Base-by-base conservation (phyloP, 2,888 invertebrate species). In the Malachius bipustulatus region DNA sequence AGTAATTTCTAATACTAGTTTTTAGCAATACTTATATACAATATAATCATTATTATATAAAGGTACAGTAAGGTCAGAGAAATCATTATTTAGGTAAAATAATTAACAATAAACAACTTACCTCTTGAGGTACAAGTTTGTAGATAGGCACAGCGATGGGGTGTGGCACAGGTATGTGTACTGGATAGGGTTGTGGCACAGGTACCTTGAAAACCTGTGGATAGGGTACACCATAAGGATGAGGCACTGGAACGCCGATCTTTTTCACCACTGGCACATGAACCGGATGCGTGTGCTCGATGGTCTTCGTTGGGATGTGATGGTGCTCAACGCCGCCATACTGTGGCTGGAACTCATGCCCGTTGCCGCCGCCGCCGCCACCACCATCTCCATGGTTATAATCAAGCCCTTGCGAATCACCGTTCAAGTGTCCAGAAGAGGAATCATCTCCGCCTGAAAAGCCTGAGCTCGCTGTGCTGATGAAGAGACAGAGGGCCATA, bases 141-240 rank as follows among this genome's bases (percentile, higher is more conserved):
- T 80, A 81, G 34, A 80, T 75, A 1, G 81, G 78, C 31, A 80
- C 71, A 41, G 76, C 75, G 33, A 82, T 75, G 46, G 78, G 78
- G 50, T 80, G 79, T 37, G 81, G 77, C 28, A 81, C 74, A 1
- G 70, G 57, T 2, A 81, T 71, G 49, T 79, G 78, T 1, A 81
- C 80, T 1, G 81, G 73, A 62, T 79, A 79, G 2, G 82, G 82
- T 39, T 81, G 77, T 2, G 81, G 81, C 31, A 82, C 79, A 37
- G 78, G 75, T 14, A 82, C 69, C 57, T 76, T 77, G 43, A 81
- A 66, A 49, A 74, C 71, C 56, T 75, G 74, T 16, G 76, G 81
- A 11, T 80, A 77, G 4, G 77, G 74, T 1, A 80, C 74, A 1
- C 77, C 76, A 13, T 79, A 73, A 0, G 79, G 77, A 50, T 81